phyloP scores from a whole-genome alignment of 92 coral and sea anemone species.

The Metridium senile region DNA sequence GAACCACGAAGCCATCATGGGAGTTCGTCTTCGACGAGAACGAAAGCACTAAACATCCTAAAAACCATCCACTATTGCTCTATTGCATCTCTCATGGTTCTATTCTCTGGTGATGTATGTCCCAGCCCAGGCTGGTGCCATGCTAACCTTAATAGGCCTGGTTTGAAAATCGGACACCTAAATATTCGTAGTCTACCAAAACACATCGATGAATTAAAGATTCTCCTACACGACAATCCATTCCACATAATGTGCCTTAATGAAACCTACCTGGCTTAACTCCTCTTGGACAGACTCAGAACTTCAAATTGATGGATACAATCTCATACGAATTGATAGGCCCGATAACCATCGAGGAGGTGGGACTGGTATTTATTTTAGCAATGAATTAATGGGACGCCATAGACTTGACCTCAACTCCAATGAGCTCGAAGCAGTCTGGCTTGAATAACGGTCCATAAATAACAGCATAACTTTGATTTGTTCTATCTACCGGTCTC shows the following conservation, averaged over 20 bases:
- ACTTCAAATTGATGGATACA: constrained; percentile 33
- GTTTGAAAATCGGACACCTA: constrained; percentile 22
- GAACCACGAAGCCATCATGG: too few relatives aligned
- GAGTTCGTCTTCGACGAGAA: too few relatives aligned
- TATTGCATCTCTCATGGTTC: neutral
- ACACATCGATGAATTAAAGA: constrained; percentile 20
- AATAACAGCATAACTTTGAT: constrained; percentile 24
- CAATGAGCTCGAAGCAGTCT: constrained; percentile 32
- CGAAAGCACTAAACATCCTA: too few relatives aligned
- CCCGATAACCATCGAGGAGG: constrained; percentile 46
- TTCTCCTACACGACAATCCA: constrained; percentile 16
- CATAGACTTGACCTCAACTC: constrained; percentile 37
- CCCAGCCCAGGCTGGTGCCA: constrained; percentile 24
- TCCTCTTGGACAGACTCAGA: constrained; percentile 14
- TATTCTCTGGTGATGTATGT: constrained; percentile 14
- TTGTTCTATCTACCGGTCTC: constrained; percentile 36
- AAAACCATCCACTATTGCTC: constrained; percentile 13
- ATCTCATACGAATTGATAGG: constrained; percentile 35
- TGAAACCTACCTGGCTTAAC: constrained; percentile 27
- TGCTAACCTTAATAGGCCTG: constrained; percentile 21
- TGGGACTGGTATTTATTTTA: constrained; percentile 54
- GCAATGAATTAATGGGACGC: constrained; percentile 29
- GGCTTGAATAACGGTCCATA: constrained; percentile 22
- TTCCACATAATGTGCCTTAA: neutral
- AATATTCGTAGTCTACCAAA: constrained; percentile 12